These are phyloP conservation scores for Vombatus ursinus DNA, from an alignment of 2,113 vertebrate genomes.

Conservation along the genomic window DNA sequence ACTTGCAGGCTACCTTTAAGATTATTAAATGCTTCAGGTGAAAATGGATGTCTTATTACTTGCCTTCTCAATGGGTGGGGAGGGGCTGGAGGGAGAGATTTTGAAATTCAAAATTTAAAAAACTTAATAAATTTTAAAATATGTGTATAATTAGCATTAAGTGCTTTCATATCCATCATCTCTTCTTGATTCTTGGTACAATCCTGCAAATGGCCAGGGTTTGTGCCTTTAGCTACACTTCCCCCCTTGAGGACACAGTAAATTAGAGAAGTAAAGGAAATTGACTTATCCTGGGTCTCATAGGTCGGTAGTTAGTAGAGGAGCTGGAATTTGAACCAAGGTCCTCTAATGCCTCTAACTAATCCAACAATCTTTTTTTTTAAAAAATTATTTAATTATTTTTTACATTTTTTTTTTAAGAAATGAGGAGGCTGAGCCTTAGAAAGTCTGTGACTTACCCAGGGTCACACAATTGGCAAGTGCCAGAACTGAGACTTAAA, in stretches of 20 bases:
- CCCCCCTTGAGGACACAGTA: not conserved
- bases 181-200: not conserved
- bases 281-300: not conserved
- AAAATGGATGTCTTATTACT: not conserved
- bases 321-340: not conserved
- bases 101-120: not conserved
- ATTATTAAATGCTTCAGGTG: not conserved
- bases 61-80: not conserved
- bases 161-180: not conserved
- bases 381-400: no score
- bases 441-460: constrained; percentile 43
- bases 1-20: not conserved
- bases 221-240: not conserved
- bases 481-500: not conserved
- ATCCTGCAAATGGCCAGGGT: not conserved
- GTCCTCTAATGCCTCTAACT: not conserved
- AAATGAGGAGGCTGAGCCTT: constrained; percentile 53
- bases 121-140: not conserved
- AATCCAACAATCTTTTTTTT: constrained; percentile 34
- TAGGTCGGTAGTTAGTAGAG: not conserved
- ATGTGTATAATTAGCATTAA: not conserved
- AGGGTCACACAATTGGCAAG: constrained; percentile 62
- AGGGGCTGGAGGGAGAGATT: not conserved
- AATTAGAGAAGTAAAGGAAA: not conserved
- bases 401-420: constrained; percentile 24